A percentile compares a stretch with the other conserved stretches of the same genome.
Conservation (phyloP, 2,113 vertebrate species). For the Mus spicilegus region DNA sequence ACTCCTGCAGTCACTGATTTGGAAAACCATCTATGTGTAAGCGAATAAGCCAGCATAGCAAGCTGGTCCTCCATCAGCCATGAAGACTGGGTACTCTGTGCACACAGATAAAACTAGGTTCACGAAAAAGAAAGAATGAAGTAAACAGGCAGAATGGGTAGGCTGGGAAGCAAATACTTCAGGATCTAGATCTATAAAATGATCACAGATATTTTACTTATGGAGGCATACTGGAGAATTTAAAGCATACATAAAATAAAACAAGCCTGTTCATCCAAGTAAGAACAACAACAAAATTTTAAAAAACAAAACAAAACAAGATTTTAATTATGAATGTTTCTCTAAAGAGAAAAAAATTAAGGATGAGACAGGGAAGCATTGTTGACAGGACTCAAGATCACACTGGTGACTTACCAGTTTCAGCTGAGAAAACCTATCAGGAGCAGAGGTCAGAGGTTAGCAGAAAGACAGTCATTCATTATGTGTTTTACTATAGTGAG, state of each 20-base stretch:
- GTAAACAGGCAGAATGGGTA: background rate
- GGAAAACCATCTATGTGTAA: no score
- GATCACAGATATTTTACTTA: background rate
- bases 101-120: no score
- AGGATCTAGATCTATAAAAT: background rate
- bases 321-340: background rate
- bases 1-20: background rate
- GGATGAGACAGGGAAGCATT: background rate
- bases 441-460: background rate
- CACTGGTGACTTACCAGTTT: no score
- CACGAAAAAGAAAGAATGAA: background rate
- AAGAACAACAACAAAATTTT: background rate
- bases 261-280: background rate
- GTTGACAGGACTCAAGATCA: background rate
- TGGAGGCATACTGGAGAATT: background rate
- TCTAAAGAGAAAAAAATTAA: background rate
- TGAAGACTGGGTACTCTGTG: background rate
- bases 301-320: background rate
- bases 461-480: background rate
- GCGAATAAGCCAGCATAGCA: background rate
- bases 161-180: background rate
- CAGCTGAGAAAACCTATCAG: background rate
- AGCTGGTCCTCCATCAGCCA: background rate
- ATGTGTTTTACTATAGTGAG: background rate
- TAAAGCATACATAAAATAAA: background rate